Percentiles rank a stretch among this genome's conserved stretches.
phyloP scores from a whole-genome alignment of 2,113 vertebrate genomes.

The Struthidea cinerea region DNA sequence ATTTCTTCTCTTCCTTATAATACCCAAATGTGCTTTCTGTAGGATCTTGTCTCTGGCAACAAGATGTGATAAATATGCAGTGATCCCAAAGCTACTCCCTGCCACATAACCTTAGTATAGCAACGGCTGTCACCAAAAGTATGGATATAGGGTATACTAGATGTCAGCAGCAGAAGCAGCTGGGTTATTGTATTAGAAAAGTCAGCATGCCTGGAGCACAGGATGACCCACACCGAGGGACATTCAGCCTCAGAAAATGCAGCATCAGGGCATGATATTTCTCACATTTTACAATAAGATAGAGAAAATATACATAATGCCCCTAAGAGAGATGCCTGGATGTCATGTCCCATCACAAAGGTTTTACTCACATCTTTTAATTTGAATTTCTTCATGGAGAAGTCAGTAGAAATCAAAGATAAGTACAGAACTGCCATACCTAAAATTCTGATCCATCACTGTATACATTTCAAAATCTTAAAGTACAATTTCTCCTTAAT shows the following conservation, averaged over 20 bases:
- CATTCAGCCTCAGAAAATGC: not conserved
- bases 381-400: not conserved
- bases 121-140: not conserved
- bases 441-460: not conserved
- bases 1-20: not conserved
- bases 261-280: not conserved
- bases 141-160: not conserved
- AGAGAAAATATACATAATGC: not conserved
- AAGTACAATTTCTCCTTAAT: not conserved
- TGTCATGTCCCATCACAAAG: not conserved
- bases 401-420: not conserved
- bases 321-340: not conserved
- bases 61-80: not conserved
- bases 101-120: not conserved
- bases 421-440: not conserved
- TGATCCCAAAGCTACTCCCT: not conserved
- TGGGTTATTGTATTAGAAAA: not conserved
- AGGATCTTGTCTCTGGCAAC: not conserved
- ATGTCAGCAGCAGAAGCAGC: not conserved
- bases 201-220: not conserved
- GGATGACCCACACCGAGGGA: not conserved
- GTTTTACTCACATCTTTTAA: not conserved
- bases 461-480: not conserved
- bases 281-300: not conserved
- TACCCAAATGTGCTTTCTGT: not conserved